phyloP scores from a whole-genome alignment of 2,888 invertebrate genomes.

The Epinotia bilunana region DNA sequence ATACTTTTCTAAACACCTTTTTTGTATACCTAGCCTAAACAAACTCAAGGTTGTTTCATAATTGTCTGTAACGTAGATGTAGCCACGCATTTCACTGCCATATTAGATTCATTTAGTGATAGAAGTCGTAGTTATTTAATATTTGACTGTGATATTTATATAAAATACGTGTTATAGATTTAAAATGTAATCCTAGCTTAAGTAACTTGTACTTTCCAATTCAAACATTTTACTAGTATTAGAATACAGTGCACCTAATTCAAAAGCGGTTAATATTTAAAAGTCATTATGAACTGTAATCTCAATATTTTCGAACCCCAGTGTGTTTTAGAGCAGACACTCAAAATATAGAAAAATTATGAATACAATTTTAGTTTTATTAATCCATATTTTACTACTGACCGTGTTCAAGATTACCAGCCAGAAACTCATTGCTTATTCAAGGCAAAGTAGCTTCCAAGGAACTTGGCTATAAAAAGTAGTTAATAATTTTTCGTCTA shows the following conservation, averaged over 20 bases:
- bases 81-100: constrained; percentile 79
- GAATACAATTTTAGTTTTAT: constrained; percentile 57
- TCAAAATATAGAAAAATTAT: constrained; percentile 74
- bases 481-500: constrained; percentile 50
- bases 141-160: constrained; percentile 84
- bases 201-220: constrained; percentile 50
- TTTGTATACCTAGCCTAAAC: constrained; percentile 48
- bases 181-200: constrained; percentile 68
- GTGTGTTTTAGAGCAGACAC: constrained; percentile 66
- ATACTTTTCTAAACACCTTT: constrained; percentile 51
- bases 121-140: constrained; percentile 78
- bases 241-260: constrained; percentile 53
- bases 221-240: constrained; percentile 54
- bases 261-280: constrained; percentile 51
- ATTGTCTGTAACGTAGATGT: constrained; percentile 60
- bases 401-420: constrained; percentile 18
- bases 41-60: constrained; percentile 62
- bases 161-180: constrained; percentile 80
- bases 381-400: constrained; percentile 27
- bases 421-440: constrained; percentile 35
- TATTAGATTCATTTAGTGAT: constrained; percentile 67
- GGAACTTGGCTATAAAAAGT: constrained; percentile 43
- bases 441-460: constrained; percentile 41
- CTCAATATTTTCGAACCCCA: constrained; percentile 73
- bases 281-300: constrained; percentile 54